These are phyloP conservation scores for Hydra vulgaris DNA, from an alignment of 30 jellyfish, hydroid and myxozoan species.

Conservation along the genomic window DNA sequence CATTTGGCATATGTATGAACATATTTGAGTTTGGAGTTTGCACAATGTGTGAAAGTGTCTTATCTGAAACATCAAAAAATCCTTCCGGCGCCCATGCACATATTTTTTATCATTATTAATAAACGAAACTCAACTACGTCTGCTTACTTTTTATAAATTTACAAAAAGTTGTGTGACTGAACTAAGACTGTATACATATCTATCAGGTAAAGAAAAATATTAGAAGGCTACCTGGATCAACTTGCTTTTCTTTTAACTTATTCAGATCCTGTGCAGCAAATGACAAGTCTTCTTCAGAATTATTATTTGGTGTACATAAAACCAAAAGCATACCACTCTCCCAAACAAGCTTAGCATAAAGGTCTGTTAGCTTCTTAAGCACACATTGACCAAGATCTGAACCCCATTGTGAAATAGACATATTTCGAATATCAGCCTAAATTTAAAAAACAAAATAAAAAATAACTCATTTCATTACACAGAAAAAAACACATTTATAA, in stretches of 20 bases:
- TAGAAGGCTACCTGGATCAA: neutral
- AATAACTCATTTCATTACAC: neutral
- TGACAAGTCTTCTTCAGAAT: conserved; percentile 49
- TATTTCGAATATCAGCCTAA: conserved; percentile 74
- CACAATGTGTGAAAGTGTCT: no score
- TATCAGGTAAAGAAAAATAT: no score
- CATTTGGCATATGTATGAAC: no score
- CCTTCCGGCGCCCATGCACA: no score
- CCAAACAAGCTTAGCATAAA: conserved; percentile 86
- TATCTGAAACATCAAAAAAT: no score
- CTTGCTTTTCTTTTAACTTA: conserved; percentile 19
- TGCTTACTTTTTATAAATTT: no score
- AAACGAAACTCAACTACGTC: no score
- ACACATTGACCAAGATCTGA: conserved; percentile 78
- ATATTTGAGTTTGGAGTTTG: no score
- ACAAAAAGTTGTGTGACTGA: no score
- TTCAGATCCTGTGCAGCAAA: conserved; percentile 59
- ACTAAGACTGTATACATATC: no score
- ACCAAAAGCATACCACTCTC: conserved; percentile 82
- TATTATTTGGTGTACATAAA: conserved; percentile 58
- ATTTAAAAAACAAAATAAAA: neutral
- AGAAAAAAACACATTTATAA: neutral
- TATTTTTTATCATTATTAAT: no score
- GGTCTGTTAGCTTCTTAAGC: conserved; percentile 45
- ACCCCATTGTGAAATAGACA: conserved; percentile 92